These are phyloP conservation scores for Bemisia tabaci DNA, from an alignment of 1,140 invertebrate genomes.

Conservation along the genomic window DNA sequence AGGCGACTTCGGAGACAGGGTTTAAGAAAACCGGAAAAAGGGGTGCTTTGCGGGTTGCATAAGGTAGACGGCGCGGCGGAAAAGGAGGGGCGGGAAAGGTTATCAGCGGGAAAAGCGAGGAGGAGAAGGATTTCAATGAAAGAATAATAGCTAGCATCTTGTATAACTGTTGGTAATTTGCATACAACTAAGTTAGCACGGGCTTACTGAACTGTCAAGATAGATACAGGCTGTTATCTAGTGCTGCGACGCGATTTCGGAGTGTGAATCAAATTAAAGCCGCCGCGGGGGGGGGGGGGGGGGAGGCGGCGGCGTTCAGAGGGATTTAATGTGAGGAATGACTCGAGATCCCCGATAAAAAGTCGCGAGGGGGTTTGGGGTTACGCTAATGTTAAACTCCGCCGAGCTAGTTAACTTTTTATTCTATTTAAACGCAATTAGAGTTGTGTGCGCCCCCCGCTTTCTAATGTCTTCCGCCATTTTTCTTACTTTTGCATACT, in stretches of 20 bases:
- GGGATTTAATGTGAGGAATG: not conserved
- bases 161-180: not conserved
- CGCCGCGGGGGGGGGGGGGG: too few species aligned
- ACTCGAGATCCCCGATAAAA: not conserved
- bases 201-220: not conserved
- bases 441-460: not conserved
- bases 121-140: not conserved
- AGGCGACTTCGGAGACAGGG: not conserved
- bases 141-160: not conserved
- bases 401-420: not conserved
- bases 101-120: not conserved
- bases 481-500: not conserved
- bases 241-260: not conserved
- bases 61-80: not conserved
- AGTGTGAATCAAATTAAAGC: not conserved
- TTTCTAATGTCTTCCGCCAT: not conserved
- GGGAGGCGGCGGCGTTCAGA: not conserved
- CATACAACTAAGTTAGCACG: not conserved
- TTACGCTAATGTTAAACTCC: not conserved
- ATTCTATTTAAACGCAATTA: not conserved
- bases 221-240: not conserved
- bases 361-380: not conserved
- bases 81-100: not conserved
- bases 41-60: not conserved
- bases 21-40: not conserved